Evolutionary conservation across 1,140 invertebrate genomes (phyloP), one percentile per base, ranked within the genome.

Genomic region (Halictus rubicundus): DNA sequence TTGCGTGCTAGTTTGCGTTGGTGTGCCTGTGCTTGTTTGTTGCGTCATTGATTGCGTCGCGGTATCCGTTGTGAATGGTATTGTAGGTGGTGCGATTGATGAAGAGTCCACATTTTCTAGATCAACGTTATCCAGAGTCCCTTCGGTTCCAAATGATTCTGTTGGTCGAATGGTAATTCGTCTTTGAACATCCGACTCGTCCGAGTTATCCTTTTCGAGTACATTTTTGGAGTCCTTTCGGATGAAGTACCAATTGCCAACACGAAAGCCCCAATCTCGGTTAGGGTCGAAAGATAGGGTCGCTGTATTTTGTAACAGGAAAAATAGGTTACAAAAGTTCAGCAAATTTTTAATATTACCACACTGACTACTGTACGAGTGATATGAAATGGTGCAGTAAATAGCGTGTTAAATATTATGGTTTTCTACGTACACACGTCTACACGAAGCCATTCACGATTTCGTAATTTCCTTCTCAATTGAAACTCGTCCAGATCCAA

Each of bases 221-320:
- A 9, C 27, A 12, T 61, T 59, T 14, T 16, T 79, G 59, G 42
- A 37, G 68, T 39, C 32, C 78, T 89, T 90, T 42, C 77, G 81
- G 61, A 91, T 90, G 25, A 90, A 78, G 61, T 89, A 91, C 91
- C 90, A 92, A 23, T 86, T 86, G 6, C 89, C 89, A 49, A 92
- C 10, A 21, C 77, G 89, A 59, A 91, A 89, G 16, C 89, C 89
- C 88, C 88, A 89, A 82, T 92, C 90, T n/a, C 71, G 64, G 27
- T 84, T 79, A n/a, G 87, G 85, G 68, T 91, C 81, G 27, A 91
- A 88, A 5, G 71, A 63, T 27, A 90, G 6, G 4, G 52, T 86
- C 42, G 85, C 90, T 90, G 66, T 16, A 84, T 83, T 75, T 52
- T 42, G 66, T 5, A 68, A 59, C 46, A 59, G 39, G 32, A 25